A percentile compares a stretch with the other conserved stretches of the same genome.
phyloP scores from a whole-genome alignment of 2,797 vertebrate genomes.

The Chiroxiphia lanceolata region DNA sequence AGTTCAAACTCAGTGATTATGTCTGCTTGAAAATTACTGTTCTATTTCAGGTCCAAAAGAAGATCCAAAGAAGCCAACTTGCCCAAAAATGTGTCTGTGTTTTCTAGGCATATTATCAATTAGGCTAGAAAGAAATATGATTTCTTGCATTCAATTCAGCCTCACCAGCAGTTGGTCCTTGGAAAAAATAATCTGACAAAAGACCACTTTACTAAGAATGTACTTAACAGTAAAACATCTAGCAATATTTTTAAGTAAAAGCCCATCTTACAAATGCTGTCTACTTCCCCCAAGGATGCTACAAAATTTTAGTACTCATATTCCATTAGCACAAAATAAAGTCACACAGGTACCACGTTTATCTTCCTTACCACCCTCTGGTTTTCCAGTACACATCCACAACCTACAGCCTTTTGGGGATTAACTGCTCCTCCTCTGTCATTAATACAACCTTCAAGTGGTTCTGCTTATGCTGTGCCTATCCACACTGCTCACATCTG shows the following conservation, averaged over 20 bases:
- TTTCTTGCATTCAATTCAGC: neutral
- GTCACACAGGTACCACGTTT: neutral
- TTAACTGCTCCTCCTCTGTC: neutral
- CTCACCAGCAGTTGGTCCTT: neutral
- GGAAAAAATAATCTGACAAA: neutral
- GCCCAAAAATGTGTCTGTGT: neutral
- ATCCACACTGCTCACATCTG: neutral
- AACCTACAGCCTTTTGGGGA: neutral
- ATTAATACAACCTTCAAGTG: neutral
- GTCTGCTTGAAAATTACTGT: neutral
- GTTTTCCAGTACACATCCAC: neutral
- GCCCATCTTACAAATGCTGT: neutral
- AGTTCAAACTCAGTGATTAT: neutral
- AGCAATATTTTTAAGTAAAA: neutral
- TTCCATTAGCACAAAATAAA: neutral
- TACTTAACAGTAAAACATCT: neutral
- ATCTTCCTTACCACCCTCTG: neutral
- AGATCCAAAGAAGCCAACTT: neutral
- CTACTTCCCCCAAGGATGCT: neutral
- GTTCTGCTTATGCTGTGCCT: neutral
- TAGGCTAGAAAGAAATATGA: neutral
- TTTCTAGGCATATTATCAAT: neutral
- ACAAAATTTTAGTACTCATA: neutral
- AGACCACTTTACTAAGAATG: neutral
- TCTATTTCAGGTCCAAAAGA: neutral